Base-by-base conservation (phyloP, 2,113 vertebrate genomes). In the Lucifuga dentata region DNA sequence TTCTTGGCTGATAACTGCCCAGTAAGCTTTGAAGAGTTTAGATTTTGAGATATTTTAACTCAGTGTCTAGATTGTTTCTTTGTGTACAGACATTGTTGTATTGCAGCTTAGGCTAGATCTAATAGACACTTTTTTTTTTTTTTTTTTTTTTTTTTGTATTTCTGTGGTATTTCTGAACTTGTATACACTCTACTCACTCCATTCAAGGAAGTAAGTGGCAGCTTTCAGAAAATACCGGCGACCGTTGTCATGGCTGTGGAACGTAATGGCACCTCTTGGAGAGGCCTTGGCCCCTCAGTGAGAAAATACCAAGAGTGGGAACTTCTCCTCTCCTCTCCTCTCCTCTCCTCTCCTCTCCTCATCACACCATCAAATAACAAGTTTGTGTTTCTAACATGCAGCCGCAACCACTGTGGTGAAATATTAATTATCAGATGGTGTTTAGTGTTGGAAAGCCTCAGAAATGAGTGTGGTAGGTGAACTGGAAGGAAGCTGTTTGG, bases 211-310 rank as follows among this genome's bases (percentile, higher is more conserved):
- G 26, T 76, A 55, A 77, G 58, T 74, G 79, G 61, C 78, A 71
- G 63, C 67, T 69, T 73, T 69, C 43, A 44, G 62, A 73, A 79
- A 78, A 80, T 52, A 59, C 75, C 15, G 11, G 20, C 3, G 16
- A 44, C 41, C 5, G 78, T 87, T 89, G 81, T 85, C 84, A 86
- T 86, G 84, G 73, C 39, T 74, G 49, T 78, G 76, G 78, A 88
- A 89, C 88, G 87, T 76, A 76, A 80, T 66, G 79, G 74, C 74
- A 76, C 61, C 60, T 76, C 68, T 74, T 29, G 39, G 58, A 74
- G 55, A 78, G 59, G 44, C 59, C 78, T 74, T 69, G 73, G 63
- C 55, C 51, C 41, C 67, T 50, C 44, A 26, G 51, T 77, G 53
- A 70, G 62, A 78, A 48, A 84, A 78, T 63, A 39, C 35, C 26